phyloP scores from a whole-genome alignment of 2,113 vertebrate species.

The Brienomyrus brachyistius region DNA sequence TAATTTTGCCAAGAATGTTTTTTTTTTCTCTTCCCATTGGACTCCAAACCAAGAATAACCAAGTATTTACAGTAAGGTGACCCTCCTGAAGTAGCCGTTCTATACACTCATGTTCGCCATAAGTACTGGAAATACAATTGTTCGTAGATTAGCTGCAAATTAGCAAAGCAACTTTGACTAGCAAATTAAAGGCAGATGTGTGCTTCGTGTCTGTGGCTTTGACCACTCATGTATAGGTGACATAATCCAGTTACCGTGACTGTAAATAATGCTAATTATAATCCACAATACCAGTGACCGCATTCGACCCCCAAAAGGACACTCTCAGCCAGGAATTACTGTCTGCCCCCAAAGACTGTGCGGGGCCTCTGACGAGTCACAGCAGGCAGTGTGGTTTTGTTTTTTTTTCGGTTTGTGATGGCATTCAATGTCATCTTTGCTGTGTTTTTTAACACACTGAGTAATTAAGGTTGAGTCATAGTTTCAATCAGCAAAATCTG shows the following conservation, averaged over 20 bases:
- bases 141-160: neutral
- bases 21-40: neutral
- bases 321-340: neutral
- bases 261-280: neutral
- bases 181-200: neutral
- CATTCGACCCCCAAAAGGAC: neutral
- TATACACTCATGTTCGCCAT: neutral
- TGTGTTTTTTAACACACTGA: neutral
- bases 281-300: neutral
- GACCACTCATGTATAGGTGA: neutral
- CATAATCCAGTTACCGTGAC: neutral
- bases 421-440: neutral
- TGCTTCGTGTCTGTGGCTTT: neutral
- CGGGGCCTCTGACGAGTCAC: neutral
- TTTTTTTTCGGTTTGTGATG: neutral
- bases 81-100: neutral
- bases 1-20: neutral
- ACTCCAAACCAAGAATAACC: neutral
- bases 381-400: neutral
- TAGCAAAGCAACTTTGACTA: neutral
- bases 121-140: neutral
- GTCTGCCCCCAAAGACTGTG: neutral
- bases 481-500: neutral
- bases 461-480: conserved; percentile 8
- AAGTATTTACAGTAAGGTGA: neutral